Percentiles rank a stretch among this genome's conserved stretches.
Evolutionary conservation across 2,888 invertebrate species (phyloP).

Genomic region (Leptinotarsa haldemani): DNA sequence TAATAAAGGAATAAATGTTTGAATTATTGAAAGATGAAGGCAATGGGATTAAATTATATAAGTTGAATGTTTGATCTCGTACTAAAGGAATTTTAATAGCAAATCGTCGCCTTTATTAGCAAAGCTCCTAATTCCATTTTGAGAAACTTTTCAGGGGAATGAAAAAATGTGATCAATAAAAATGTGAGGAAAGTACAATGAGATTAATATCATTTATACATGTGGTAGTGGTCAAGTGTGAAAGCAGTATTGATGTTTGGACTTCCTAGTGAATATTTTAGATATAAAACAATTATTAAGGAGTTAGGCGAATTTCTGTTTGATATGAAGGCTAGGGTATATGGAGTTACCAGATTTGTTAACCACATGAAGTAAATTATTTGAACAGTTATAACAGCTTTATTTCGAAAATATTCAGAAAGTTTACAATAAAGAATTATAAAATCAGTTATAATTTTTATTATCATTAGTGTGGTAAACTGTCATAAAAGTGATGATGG

Average conservation of each 20-base stretch:
- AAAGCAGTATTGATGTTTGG: constrained; percentile 3
- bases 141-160: constrained; percentile 12
- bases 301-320: not conserved
- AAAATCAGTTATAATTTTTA: not conserved
- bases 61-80: no score
- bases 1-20: no score
- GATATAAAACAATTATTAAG: constrained; percentile 7
- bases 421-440: not conserved
- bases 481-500: constrained; percentile 14
- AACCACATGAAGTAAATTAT: constrained; percentile 12
- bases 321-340: constrained; percentile 7
- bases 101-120: not conserved
- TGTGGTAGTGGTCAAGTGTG: constrained; percentile 13
- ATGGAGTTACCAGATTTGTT: constrained; percentile 15
- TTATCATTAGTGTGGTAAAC: constrained; percentile 9
- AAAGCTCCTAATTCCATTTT: constrained; percentile 10
- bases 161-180: constrained; percentile 11
- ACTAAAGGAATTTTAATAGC: no score
- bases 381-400: constrained; percentile 1
- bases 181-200: constrained; percentile 6
- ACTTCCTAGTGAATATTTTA: constrained; percentile 3
- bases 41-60: no score
- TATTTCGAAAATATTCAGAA: constrained; percentile 1
- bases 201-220: not conserved
- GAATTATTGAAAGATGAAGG: no score